phyloP scores from a whole-genome alignment of 2,888 invertebrate species.

The Neoscelio sp. region DNA sequence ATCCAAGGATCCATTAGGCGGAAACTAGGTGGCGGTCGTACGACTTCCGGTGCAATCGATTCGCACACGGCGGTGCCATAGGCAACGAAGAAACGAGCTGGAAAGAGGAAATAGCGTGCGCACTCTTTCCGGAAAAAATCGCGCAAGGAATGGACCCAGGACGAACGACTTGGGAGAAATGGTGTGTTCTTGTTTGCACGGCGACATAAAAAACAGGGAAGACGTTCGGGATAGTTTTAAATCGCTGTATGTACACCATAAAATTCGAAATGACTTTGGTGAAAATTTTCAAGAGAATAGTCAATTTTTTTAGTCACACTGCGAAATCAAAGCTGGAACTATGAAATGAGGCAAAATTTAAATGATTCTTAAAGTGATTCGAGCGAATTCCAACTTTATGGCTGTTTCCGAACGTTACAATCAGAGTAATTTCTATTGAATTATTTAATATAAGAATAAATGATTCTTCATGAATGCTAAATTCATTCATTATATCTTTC shows the following conservation, averaged over 20 bases:
- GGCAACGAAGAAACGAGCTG: conserved; percentile 60
- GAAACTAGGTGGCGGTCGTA: conserved; percentile 64
- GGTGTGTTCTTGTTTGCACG: conserved; percentile 38
- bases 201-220: conserved; percentile 8
- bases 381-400: too few species aligned
- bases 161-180: conserved; percentile 56
- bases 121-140: conserved; percentile 42
- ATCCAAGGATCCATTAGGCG: conserved; percentile 66
- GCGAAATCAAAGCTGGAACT: too few species aligned
- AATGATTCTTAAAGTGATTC: too few species aligned
- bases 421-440: too few species aligned
- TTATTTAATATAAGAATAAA: too few species aligned
- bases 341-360: too few species aligned
- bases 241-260: not conserved
- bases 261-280: not conserved
- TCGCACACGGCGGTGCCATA: conserved; percentile 54
- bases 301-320: too few species aligned
- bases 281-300: too few species aligned
- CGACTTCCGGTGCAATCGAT: conserved; percentile 66
- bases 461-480: too few species aligned
- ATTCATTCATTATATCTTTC: too few species aligned
- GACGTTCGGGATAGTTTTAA: conserved; percentile 11
- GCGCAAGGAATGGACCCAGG: conserved; percentile 40
- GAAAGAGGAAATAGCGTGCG: conserved; percentile 62
- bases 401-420: too few species aligned